Conservation (phyloP, 1,140 invertebrate species). For the Monochamus saltuarius region DNA sequence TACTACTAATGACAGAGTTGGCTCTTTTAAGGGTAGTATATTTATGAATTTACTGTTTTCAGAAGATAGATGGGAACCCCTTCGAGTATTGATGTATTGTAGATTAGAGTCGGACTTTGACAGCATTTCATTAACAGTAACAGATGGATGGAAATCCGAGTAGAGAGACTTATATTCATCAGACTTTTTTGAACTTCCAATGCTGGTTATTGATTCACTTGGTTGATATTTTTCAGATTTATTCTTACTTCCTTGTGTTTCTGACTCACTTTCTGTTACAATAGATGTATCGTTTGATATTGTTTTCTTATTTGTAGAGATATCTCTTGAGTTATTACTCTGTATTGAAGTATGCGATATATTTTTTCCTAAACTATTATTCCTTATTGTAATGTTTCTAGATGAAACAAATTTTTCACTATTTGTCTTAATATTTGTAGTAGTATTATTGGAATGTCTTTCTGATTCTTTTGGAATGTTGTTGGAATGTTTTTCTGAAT, state of each 20-base stretch:
- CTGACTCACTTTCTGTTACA: not conserved
- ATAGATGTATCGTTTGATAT: not conserved
- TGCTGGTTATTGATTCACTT: not conserved
- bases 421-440: too few species aligned
- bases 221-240: not conserved
- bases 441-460: too few species aligned
- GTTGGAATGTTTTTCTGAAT: constrained; percentile 7
- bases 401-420: too few species aligned
- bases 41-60: constrained; percentile 3
- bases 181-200: not conserved
- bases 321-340: too few species aligned
- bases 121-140: not conserved
- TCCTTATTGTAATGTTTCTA: too few species aligned
- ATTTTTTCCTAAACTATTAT: too few species aligned
- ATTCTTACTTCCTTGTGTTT: not conserved
- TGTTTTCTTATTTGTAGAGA: not conserved
- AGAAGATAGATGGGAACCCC: not conserved
- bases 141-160: not conserved
- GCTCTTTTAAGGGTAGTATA: constrained; percentile 16
- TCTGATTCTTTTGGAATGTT: constrained; percentile 1
- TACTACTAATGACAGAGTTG: constrained; percentile 16
- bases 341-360: too few species aligned
- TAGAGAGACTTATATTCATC: not conserved
- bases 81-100: constrained; percentile 5
- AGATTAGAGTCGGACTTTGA: constrained; percentile 6